Conservation (phyloP, 2,888 invertebrate genomes). For the Hyles lineata region DNA sequence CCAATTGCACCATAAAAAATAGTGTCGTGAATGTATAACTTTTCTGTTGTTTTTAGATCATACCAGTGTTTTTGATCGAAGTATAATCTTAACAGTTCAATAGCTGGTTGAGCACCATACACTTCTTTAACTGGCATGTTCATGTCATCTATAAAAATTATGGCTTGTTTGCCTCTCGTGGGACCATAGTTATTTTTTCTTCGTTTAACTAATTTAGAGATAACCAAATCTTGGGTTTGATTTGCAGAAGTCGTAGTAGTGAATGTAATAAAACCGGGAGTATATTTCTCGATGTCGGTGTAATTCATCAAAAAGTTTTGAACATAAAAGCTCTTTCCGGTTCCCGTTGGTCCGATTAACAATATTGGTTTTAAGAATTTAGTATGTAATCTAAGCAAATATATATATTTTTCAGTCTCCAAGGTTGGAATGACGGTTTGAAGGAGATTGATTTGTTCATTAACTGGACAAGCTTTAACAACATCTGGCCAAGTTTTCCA, state of each 20-base stretch:
- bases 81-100: slow-evolving; percentile 92
- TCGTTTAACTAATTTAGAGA: slow-evolving; percentile 88
- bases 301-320: slow-evolving; percentile 89
- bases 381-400: slow-evolving; percentile 91
- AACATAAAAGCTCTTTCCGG: slow-evolving; percentile 93
- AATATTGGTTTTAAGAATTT: slow-evolving; percentile 87
- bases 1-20: slow-evolving; percentile 95
- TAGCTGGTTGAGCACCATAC: slow-evolving; percentile 94
- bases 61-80: slow-evolving; percentile 96
- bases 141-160: slow-evolving; percentile 95
- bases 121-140: slow-evolving; percentile 94
- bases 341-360: slow-evolving; percentile 93
- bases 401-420: slow-evolving; percentile 92
- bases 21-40: slow-evolving; percentile 90
- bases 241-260: slow-evolving; percentile 93
- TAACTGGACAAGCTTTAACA: slow-evolving; percentile 82
- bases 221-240: slow-evolving; percentile 91
- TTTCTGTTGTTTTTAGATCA: slow-evolving; percentile 92
- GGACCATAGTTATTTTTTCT: slow-evolving; percentile 91
- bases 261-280: slow-evolving; percentile 92
- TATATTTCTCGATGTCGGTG: slow-evolving; percentile 87
- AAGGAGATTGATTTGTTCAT: slow-evolving; percentile 87
- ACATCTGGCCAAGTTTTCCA: slow-evolving; percentile 95
- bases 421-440: slow-evolving; percentile 93
- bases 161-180: slow-evolving; percentile 87